Evolutionary conservation across 2,797 vertebrate species (phyloP).

Genomic region (Sebastes jordani): DNA sequence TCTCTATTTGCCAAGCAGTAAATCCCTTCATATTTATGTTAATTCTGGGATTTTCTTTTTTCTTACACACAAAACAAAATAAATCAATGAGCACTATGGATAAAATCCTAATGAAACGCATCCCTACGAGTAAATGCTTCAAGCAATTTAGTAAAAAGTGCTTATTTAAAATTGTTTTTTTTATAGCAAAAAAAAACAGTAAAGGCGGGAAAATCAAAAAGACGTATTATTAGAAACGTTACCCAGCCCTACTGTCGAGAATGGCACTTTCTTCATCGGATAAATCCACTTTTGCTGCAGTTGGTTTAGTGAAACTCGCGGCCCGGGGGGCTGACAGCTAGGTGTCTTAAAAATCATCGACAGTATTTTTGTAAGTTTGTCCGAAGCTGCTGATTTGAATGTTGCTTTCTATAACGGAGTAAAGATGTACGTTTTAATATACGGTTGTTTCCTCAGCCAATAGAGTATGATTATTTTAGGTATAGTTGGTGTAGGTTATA

Average conservation of each 20-base stretch:
- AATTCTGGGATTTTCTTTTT: neutral
- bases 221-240: neutral
- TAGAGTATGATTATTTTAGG: constrained; percentile 8
- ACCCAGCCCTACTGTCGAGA: neutral
- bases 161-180: no score
- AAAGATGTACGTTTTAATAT: constrained; percentile 40
- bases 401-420: constrained; percentile 51
- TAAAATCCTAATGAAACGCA: neutral
- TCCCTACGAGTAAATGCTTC: neutral
- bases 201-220: neutral
- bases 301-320: neutral
- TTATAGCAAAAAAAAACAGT: neutral
- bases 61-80: neutral
- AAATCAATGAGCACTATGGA: neutral
- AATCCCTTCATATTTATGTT: neutral
- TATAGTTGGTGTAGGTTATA: neutral
- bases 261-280: neutral
- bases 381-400: constrained; percentile 58
- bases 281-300: constrained; percentile 18
- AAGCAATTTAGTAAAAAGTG: neutral
- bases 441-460: constrained; percentile 15
- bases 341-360: constrained; percentile 36
- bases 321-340: neutral
- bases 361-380: constrained; percentile 67
- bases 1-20: neutral